Conservation (phyloP, 2,113 vertebrate genomes). For the Recurvirostra avosetta region DNA sequence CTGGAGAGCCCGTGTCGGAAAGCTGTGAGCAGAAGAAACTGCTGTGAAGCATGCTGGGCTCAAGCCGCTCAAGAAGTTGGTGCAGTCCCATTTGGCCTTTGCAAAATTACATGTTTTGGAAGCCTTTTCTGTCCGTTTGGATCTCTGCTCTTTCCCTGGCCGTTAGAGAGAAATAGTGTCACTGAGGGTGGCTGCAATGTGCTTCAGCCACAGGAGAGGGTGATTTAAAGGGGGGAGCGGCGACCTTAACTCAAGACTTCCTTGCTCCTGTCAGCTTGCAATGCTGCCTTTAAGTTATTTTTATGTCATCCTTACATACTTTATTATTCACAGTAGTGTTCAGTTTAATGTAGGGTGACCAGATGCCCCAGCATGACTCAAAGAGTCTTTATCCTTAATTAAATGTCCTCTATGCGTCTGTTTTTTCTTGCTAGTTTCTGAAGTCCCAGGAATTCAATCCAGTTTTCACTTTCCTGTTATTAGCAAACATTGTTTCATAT, state of each 20-base stretch:
- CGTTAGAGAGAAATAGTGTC: background rate
- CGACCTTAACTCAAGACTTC: background rate
- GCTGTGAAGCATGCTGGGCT: background rate
- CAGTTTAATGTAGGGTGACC: constrained; percentile 5
- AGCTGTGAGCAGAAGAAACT: background rate
- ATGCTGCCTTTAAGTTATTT: constrained; percentile 5
- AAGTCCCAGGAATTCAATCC: constrained; percentile 28
- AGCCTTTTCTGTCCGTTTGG: background rate
- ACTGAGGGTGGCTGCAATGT: background rate
- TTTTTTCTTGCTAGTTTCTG: background rate
- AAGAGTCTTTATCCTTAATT: constrained; percentile 33
- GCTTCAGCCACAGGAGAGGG: background rate
- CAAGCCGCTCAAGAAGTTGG: rapidly evolving
- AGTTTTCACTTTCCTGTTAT: constrained; percentile 32
- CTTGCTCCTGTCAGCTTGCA: background rate
- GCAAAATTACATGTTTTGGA: background rate
- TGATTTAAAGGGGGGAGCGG: background rate
- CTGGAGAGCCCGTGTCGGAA: background rate
- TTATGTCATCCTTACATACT: background rate
- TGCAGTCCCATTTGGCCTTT: background rate
- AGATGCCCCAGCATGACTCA: constrained; percentile 13
- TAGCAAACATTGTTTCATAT: constrained; percentile 48
- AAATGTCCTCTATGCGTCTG: background rate
- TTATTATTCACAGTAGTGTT: background rate
- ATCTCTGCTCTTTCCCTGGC: background rate